Evolutionary conservation across 2,797 vertebrate species (phyloP).

Genomic region (Pseudochirops cupreus): DNA sequence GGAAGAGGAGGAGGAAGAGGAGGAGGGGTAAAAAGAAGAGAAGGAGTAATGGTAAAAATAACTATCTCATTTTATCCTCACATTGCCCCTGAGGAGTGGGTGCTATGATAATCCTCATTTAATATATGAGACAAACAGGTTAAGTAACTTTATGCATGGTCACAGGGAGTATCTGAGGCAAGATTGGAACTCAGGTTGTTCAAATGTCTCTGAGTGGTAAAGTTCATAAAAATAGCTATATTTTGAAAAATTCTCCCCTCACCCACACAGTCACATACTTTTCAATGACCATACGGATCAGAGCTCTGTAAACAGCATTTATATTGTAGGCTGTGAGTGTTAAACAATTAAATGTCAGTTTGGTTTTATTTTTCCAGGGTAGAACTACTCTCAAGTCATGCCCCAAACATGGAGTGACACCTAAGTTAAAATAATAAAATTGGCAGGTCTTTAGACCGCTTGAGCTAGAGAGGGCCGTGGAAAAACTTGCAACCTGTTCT

Average conservation of each 20-base stretch:
- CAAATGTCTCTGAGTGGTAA: neutral
- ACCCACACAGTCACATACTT: neutral
- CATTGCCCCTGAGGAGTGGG: neutral
- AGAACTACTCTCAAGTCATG: constrained; percentile 50
- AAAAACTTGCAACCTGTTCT: neutral
- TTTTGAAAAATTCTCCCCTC: neutral
- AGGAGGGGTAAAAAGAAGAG: neutral
- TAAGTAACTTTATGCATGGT: neutral
- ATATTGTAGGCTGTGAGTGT: constrained; percentile 50
- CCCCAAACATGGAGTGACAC: neutral
- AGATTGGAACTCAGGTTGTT: neutral
- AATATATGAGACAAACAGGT: neutral
- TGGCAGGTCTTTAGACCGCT: neutral
- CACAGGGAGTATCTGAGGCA: neutral
- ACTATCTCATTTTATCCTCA: neutral
- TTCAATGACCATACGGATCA: constrained; percentile 36
- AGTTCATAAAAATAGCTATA: neutral
- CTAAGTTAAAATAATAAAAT: neutral
- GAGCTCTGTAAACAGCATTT: constrained; percentile 45
- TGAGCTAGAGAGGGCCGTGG: neutral
- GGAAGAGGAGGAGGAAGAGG: neutral
- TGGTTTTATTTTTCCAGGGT: constrained; percentile 20
- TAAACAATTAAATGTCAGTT: constrained; percentile 42
- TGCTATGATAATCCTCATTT: neutral
- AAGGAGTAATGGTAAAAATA: neutral